These are phyloP conservation scores for Ophioderma brevispina DNA, from an alignment of 35 echinoderm and acorn worm species.

Conservation along the genomic window DNA sequence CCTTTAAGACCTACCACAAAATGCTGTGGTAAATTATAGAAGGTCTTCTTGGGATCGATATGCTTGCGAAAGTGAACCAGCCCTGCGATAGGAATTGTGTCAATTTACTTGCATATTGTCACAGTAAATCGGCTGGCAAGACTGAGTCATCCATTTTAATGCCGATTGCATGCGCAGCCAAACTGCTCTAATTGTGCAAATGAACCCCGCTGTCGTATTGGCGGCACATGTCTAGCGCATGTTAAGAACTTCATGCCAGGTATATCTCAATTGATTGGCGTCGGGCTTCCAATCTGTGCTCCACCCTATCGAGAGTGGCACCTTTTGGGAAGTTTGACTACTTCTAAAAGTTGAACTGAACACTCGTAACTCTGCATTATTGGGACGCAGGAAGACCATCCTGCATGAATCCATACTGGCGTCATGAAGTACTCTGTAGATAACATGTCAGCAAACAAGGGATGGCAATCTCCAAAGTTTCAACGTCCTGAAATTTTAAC, in stretches of 20 bases:
- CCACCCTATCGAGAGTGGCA: constrained; percentile 78
- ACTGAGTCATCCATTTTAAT: constrained; percentile 88
- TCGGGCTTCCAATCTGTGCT: constrained; percentile 63
- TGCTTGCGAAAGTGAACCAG: constrained; percentile 66
- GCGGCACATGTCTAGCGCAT: constrained; percentile 77
- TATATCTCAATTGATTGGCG: constrained; percentile 55
- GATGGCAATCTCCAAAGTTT: constrained; percentile 39
- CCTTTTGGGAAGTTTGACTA: neutral
- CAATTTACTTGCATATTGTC: constrained; percentile 62
- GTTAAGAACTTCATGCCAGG: constrained; percentile 72
- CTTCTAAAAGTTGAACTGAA: constrained; percentile 11
- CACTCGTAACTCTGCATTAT: constrained; percentile 45
- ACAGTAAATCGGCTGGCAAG: constrained; percentile 72
- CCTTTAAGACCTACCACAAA: constrained; percentile 73
- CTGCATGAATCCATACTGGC: constrained; percentile 76
- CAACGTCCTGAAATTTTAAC: constrained; percentile 61
- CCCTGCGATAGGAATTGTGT: constrained; percentile 67
- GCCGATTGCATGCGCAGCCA: constrained; percentile 61
- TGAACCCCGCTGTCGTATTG: constrained; percentile 40
- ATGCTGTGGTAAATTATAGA: constrained; percentile 70
- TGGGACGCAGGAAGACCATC: constrained; percentile 80
- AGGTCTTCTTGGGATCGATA: constrained; percentile 77
- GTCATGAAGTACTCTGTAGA: constrained; percentile 63
- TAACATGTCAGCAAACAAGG: constrained; percentile 30
- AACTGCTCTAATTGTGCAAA: constrained; percentile 76